These are phyloP conservation scores for Tachuris rubrigastra DNA, from an alignment of 2,113 vertebrate genomes.

Conservation along the genomic window DNA sequence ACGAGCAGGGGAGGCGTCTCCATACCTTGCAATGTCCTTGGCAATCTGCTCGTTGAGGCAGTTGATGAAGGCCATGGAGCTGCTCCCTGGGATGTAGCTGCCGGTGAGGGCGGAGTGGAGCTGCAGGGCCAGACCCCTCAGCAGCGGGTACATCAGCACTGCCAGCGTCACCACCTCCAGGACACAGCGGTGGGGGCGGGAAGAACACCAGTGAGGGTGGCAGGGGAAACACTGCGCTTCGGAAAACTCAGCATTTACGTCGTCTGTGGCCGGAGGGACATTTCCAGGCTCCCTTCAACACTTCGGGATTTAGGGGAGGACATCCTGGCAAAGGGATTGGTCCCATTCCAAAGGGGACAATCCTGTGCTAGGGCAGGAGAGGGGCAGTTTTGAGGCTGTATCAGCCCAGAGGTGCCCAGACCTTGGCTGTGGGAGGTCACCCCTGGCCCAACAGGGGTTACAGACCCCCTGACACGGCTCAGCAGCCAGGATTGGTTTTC, in stretches of 20 bases:
- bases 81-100: constrained; percentile 77
- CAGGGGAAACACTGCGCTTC: fast-evolving
- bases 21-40: constrained; percentile 85
- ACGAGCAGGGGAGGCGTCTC: fast-evolving
- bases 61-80: constrained; percentile 83
- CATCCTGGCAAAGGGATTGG: neutral
- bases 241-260: fast-evolving
- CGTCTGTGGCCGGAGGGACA: fast-evolving
- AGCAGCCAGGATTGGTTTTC: neutral
- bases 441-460: fast-evolving
- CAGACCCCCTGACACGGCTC: neutral
- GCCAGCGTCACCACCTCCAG: constrained; percentile 55
- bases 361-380: neutral
- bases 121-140: constrained; percentile 73
- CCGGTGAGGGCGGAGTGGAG: constrained; percentile 75
- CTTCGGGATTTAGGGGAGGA: neutral
- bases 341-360: fast-evolving
- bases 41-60: constrained; percentile 86
- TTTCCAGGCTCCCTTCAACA: neutral
- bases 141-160: constrained; percentile 71
- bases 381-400: neutral
- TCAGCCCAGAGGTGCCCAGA: neutral
- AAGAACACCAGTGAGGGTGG: fast-evolving
- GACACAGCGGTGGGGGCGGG: neutral
- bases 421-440: neutral